Evolutionary conservation across 2,888 invertebrate genomes (phyloP), one percentile per base, ranked within the genome.

Genomic region (Mystacides longicornis): DNA sequence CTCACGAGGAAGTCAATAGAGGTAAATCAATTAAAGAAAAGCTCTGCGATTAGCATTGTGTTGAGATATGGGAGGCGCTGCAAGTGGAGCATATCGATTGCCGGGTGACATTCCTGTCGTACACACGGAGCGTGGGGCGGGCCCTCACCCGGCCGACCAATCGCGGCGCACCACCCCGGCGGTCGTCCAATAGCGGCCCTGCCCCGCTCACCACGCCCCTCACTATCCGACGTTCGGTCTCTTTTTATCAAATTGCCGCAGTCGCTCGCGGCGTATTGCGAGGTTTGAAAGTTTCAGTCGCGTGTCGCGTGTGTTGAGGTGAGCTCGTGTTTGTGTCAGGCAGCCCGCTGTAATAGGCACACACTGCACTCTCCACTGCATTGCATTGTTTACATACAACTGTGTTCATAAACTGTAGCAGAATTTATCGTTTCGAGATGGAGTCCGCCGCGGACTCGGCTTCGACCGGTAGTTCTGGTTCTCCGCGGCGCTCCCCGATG

Each of bases 161-260:
- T 55, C 23, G 57, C 71, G 71, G 69, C 71, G 53, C 50, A 21
- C 57, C 22, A 57, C 73, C 48, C 55, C 49, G 50, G 23, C 37
- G 43, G 49, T 21, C 18, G 49, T 27, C 54, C 43, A 54, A 42
- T 53, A 49, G 51, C 52, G 55, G 54, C 57, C 23, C n/a, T 42
- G 37, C 49, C 48, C 37, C 45, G 45, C 20, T 19, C 19, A 45
- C 45, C 45, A 37, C 37, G 45, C 45, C 45, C 45, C 45, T n/a
- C 20, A 7, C 20, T 45, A 19, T 54, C 54, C 37, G 37, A 7
- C 16, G 16, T 54, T 54, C 54, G 54, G 22, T 73, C 74, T 73
- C 81, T 81, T 82, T 82, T 82, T 83, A 83, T 83, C 82, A 82
- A n/a, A 83, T 83, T 82, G 76, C 80, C 80, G 78, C 80, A 81